A percentile compares a stretch with the other conserved stretches of the same genome.
Conservation (phyloP, 2,113 vertebrate genomes). For the Pyxicephalus adspersus region DNA sequence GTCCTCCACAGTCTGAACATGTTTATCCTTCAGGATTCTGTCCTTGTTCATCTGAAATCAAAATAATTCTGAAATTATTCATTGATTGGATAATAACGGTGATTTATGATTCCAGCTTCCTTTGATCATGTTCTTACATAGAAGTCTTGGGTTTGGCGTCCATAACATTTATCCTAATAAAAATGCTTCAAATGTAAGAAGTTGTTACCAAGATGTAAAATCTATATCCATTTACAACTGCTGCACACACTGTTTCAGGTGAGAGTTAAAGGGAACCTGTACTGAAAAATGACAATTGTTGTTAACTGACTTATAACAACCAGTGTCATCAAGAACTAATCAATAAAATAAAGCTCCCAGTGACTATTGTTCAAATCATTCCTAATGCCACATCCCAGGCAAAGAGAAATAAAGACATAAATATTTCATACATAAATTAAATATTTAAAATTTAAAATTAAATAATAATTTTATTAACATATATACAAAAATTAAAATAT, state of each 20-base stretch:
- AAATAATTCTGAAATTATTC: constrained; percentile 33
- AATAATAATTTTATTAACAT: too few species aligned
- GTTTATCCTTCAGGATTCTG: constrained; percentile 71
- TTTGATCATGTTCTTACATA: constrained; percentile 15
- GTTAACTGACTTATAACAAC: too few species aligned
- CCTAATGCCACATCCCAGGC: too few species aligned
- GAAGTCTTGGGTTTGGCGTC: neutral
- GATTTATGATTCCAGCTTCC: constrained; percentile 4
- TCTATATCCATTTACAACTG: neutral
- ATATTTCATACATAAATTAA: too few species aligned
- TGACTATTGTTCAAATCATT: too few species aligned
- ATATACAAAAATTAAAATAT: too few species aligned
- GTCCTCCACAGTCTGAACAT: constrained; percentile 67
- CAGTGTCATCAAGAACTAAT: too few species aligned
- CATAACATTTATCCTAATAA: constrained; percentile 13
- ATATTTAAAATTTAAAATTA: too few species aligned
- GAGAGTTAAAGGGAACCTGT: too few species aligned
- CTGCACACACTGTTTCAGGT: neutral
- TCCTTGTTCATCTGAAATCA: constrained; percentile 72
- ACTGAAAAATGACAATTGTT: too few species aligned
- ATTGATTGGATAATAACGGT: neutral
- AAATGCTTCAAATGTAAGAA: neutral
- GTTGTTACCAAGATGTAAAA: neutral
- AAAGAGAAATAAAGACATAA: too few species aligned
- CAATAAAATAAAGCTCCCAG: too few species aligned